Percentiles rank a stretch among this genome's conserved stretches.
Evolutionary conservation across 2,888 invertebrate species (phyloP).

Genomic region (Serripes groenlandicus): DNA sequence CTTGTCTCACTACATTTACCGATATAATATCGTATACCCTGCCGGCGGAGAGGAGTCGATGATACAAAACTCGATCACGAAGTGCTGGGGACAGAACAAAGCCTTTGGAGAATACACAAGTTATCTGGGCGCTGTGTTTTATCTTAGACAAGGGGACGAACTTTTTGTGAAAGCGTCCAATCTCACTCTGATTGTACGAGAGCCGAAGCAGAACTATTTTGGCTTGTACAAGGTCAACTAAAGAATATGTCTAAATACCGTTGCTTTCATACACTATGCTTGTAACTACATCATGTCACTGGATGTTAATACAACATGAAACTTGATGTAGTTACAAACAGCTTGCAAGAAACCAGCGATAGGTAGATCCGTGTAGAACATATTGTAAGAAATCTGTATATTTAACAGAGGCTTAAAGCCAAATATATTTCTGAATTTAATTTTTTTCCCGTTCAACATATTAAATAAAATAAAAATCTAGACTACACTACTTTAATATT

Average conservation of each 20-base stretch:
- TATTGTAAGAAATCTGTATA: not conserved
- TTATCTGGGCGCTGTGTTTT: conserved; percentile 82
- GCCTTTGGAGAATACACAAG: conserved; percentile 82
- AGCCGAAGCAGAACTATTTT: conserved; percentile 81
- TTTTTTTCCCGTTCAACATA: too few species aligned
- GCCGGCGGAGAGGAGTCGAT: conserved; percentile 81
- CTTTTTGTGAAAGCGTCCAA: conserved; percentile 83
- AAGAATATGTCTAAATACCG: not conserved
- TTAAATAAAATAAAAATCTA: too few species aligned
- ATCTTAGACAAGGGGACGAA: conserved; percentile 80
- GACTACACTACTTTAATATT: too few species aligned
- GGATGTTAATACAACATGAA: not conserved
- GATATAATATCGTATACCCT: conserved; percentile 82
- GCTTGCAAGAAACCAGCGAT: not conserved
- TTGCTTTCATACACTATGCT: not conserved
- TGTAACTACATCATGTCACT: too few species aligned
- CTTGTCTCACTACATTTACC: conserved; percentile 78
- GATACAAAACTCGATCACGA: conserved; percentile 81
- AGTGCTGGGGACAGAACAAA: conserved; percentile 79
- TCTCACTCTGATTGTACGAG: conserved; percentile 75
- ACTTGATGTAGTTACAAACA: not conserved
- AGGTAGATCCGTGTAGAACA: not conserved
- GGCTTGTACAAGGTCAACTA: conserved; percentile 78
- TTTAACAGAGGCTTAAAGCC: not conserved
- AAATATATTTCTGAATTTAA: not conserved